These are phyloP conservation scores for Chaenocephalus aceratus DNA, from an alignment of 2,113 vertebrate genomes.

Conservation along the genomic window DNA sequence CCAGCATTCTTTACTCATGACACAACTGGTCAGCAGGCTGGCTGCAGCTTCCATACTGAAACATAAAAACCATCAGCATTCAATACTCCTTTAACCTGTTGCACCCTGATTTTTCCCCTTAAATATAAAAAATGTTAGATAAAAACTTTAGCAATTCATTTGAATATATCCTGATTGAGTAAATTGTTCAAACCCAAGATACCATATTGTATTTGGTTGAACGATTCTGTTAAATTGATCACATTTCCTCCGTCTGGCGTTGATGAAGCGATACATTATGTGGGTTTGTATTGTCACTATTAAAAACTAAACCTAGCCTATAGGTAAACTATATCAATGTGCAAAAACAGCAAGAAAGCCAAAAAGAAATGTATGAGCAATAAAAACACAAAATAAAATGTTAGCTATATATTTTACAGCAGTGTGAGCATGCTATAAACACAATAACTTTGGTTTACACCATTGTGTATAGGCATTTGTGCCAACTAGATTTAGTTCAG, in stretches of 20 bases:
- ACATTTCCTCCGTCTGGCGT: background rate
- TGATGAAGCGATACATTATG: no score
- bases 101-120: background rate
- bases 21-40: background rate
- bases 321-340: background rate
- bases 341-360: background rate
- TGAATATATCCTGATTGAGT: background rate
- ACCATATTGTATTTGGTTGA: background rate
- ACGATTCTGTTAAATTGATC: background rate
- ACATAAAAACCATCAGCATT: background rate
- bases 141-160: background rate
- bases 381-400: background rate
- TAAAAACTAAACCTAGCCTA: background rate
- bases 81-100: background rate
- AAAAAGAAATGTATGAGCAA: background rate
- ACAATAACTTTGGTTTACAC: background rate
- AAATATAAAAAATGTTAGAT: background rate
- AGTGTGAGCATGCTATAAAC: background rate
- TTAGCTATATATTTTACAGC: background rate
- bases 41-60: background rate
- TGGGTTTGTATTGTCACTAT: no score
- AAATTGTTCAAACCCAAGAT: background rate
- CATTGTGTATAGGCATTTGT: background rate
- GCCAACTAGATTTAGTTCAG: background rate
- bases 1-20: conserved; percentile 63